These are phyloP conservation scores for Nemapogon koenigi DNA, from an alignment of 2,888 invertebrate genomes.

Conservation along the genomic window DNA sequence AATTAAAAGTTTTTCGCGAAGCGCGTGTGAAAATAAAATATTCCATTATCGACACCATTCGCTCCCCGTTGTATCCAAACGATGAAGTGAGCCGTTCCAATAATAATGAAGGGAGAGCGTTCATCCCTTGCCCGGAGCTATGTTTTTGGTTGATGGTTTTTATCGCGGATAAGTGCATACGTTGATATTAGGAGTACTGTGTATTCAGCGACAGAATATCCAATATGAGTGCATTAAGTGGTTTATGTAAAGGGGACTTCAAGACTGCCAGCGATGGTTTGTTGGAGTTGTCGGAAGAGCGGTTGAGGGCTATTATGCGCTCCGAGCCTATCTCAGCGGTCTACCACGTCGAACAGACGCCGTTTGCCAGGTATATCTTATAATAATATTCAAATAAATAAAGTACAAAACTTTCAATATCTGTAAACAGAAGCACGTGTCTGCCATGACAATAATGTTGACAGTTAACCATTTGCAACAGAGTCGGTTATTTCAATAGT, in stretches of 20 bases:
- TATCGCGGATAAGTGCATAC: constrained; percentile 56
- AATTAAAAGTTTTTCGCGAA: constrained; percentile 39
- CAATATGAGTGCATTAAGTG: constrained; percentile 61
- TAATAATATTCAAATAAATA: background rate
- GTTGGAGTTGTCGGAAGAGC: constrained; percentile 73
- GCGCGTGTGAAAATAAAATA: constrained; percentile 63
- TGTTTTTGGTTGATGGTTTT: constrained; percentile 57
- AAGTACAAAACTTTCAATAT: background rate
- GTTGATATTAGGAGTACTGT: constrained; percentile 57
- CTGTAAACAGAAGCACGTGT: background rate
- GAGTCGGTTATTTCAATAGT: no score
- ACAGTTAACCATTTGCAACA: background rate
- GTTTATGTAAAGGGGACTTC: constrained; percentile 62
- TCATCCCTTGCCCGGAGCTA: constrained; percentile 60
- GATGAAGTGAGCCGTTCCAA: constrained; percentile 62
- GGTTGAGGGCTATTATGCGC: constrained; percentile 71
- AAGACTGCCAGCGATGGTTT: constrained; percentile 73
- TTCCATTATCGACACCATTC: no score
- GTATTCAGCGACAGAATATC: constrained; percentile 44
- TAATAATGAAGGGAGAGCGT: constrained; percentile 63
- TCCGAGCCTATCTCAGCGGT: constrained; percentile 77
- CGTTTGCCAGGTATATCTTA: constrained; percentile 79
- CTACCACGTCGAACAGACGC: constrained; percentile 82
- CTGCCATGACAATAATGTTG: background rate
- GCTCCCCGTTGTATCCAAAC: constrained; percentile 43